Evolutionary conservation across 2,113 vertebrate genomes (phyloP).

Genomic region (Struthidea cinerea): DNA sequence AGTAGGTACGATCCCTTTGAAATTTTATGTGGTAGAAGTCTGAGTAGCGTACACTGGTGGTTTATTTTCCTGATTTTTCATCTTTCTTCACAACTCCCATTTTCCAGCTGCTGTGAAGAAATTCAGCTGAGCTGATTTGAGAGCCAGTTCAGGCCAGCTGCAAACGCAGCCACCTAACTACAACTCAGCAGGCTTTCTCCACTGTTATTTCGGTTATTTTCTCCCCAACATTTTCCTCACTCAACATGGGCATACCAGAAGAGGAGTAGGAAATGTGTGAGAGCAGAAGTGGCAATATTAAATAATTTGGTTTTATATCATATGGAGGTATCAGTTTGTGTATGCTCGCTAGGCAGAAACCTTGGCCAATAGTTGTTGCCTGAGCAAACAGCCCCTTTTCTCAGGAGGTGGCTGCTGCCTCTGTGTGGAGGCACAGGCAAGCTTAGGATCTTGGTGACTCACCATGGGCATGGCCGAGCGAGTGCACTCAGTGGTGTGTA

Average conservation of each 20-base stretch:
- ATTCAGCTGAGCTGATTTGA: neutral
- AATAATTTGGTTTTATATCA: neutral
- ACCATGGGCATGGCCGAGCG: neutral
- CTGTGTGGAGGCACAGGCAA: neutral
- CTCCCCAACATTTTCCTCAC: neutral
- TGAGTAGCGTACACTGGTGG: neutral
- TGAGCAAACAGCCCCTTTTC: neutral
- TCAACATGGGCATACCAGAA: neutral
- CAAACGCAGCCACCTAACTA: neutral
- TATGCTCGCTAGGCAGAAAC: neutral
- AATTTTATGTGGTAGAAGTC: neutral
- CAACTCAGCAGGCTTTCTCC: neutral
- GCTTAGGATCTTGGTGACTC: neutral
- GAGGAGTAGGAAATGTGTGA: neutral
- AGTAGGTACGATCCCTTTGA: neutral
- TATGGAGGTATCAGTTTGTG: neutral
- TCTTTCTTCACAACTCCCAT: neutral
- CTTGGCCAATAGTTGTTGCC: neutral
- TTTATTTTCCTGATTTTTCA: neutral
- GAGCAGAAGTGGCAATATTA: neutral
- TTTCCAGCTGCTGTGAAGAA: neutral
- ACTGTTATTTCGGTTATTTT: neutral
- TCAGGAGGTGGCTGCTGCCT: neutral
- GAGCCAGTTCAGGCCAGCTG: neutral
- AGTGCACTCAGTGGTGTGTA: neutral